phyloP scores from a whole-genome alignment of 2,113 vertebrate genomes.

The Podarcis cretensis region DNA sequence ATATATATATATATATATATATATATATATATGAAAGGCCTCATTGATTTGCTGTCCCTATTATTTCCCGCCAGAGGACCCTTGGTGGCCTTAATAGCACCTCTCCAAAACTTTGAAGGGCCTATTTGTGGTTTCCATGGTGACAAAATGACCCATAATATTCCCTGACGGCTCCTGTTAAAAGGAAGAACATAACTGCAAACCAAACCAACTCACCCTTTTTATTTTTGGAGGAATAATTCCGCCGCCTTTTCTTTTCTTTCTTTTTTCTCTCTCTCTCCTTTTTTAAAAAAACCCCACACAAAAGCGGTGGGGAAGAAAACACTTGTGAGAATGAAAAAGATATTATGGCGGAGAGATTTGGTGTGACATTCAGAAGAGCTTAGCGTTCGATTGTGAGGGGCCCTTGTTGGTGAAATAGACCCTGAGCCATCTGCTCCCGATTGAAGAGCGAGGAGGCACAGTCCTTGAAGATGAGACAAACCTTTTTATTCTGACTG shows the following conservation, averaged over 20 bases:
- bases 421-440: conserved; percentile 66
- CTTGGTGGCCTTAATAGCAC: conserved; percentile 56
- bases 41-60: conserved; percentile 73
- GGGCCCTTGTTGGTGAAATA: conserved; percentile 70
- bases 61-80: conserved; percentile 64
- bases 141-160: conserved; percentile 71
- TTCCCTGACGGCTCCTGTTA: conserved; percentile 64
- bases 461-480: conserved; percentile 55
- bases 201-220: conserved; percentile 16
- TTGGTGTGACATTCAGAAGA: conserved; percentile 61
- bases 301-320: neutral
- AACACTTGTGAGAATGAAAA: conserved; percentile 60
- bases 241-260: conserved; percentile 47
- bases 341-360: conserved; percentile 62
- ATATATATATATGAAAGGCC: conserved; percentile 59
- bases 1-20: too few relatives aligned
- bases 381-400: conserved; percentile 59
- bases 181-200: conserved; percentile 63
- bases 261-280: conserved; percentile 23
- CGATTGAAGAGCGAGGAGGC: conserved; percentile 56
- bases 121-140: conserved; percentile 71
- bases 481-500: conserved; percentile 49
- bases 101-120: conserved; percentile 68
- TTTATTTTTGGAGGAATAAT: conserved; percentile 53
- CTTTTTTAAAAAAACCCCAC: too few relatives aligned